phyloP scores from a whole-genome alignment of 2,888 invertebrate genomes.

The Eledone cirrhosa region DNA sequence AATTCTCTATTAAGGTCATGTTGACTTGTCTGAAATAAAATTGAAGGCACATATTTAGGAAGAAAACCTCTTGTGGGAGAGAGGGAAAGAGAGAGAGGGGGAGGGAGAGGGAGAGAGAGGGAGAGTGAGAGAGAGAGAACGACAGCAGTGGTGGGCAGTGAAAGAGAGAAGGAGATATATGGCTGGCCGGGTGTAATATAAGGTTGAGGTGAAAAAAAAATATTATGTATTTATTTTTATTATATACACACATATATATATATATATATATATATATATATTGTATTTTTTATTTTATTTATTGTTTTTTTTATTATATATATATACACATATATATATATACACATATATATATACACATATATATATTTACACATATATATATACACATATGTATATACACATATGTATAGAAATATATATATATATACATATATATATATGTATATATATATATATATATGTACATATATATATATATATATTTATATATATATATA shows the following conservation, averaged over 20 bases:
- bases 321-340: background rate
- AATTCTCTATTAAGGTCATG: conserved; percentile 14
- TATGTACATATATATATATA: background rate
- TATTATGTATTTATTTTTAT: background rate
- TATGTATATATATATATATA: conserved; percentile 1
- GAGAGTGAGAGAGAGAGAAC: background rate
- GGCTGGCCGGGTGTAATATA: background rate
- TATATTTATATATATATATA: background rate
- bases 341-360: background rate
- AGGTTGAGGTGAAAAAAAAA: background rate
- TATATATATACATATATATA: background rate
- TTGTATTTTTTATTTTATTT: background rate
- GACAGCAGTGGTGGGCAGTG: background rate
- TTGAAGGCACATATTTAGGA: too few species aligned
- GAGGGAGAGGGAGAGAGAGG: background rate
- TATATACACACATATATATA: too few species aligned
- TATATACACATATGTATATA: background rate
- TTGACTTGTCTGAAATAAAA: conserved; percentile 9
- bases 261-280: background rate
- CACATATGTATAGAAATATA: too few species aligned
- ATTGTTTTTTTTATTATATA: background rate
- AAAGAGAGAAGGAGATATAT: background rate
- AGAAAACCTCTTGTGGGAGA: background rate
- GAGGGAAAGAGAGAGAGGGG: background rate
- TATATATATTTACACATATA: background rate